Conservation (phyloP, 2,888 invertebrate species). For the Pyrrhosoma nymphula region DNA sequence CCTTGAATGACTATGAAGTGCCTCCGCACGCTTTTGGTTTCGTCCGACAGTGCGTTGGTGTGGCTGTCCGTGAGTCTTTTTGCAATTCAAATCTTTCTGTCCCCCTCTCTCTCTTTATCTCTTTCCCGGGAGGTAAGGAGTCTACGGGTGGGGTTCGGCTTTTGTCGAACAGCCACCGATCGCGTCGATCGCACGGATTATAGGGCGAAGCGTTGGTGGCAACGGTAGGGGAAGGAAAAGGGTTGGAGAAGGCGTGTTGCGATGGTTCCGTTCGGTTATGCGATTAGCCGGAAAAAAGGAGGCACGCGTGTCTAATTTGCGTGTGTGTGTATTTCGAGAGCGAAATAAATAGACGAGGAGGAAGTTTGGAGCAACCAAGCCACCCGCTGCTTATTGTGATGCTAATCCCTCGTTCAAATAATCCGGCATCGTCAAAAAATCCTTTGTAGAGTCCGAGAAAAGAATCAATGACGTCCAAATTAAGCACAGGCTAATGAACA, state of each 20-base stretch:
- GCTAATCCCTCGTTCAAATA: slow-evolving; percentile 39
- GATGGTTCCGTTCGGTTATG: slow-evolving; percentile 29
- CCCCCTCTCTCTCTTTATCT: neutral
- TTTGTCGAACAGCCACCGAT: neutral
- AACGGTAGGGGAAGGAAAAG: neutral
- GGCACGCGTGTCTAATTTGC: slow-evolving; percentile 43
- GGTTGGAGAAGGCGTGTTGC: neutral
- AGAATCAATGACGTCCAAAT: slow-evolving; percentile 53
- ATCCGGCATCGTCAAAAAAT: slow-evolving; percentile 6
- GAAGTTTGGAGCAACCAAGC: neutral
- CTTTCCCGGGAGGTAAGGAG: neutral
- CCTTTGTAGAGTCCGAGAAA: slow-evolving; percentile 13
- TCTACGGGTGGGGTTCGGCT: no score
- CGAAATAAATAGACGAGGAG: neutral
- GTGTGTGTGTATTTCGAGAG: neutral
- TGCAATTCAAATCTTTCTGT: slow-evolving; percentile 48
- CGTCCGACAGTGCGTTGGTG: neutral
- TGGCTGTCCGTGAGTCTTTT: neutral
- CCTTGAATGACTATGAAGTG: slow-evolving; percentile 64
- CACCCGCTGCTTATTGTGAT: slow-evolving; percentile 30
- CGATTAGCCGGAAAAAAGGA: neutral
- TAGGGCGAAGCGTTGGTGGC: neutral
- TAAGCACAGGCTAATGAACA: slow-evolving; percentile 59
- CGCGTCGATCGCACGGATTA: slow-evolving; percentile 16
- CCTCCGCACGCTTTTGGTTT: neutral